Conservation (phyloP, 1,140 invertebrate species). For the Ceratosolen fusciceps region DNA sequence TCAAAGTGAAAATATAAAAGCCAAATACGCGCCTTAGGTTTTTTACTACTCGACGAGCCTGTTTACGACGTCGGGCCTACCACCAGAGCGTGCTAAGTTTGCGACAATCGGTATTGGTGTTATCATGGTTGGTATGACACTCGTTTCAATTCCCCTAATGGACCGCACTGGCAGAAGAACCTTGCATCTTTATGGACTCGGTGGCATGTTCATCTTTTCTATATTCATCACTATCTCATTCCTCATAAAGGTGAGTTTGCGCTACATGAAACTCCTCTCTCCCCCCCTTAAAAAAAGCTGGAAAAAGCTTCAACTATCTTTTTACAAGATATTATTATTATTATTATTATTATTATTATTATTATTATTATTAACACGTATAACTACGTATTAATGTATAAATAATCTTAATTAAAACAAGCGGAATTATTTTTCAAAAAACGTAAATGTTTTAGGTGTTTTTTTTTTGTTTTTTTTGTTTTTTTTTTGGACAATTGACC, state of each 20-base stretch:
- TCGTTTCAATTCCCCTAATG: conserved; percentile 97
- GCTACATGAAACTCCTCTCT: not conserved
- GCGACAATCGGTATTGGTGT: conserved; percentile 97
- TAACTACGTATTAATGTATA: too few relatives aligned
- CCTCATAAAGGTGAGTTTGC: conserved; percentile 85
- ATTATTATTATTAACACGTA: too few relatives aligned
- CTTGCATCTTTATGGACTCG: conserved; percentile 94
- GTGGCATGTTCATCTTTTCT: conserved; percentile 97
- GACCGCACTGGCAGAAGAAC: conserved; percentile 93
- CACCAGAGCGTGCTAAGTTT: conserved; percentile 87
- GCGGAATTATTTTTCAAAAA: too few relatives aligned
- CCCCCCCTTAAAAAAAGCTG: not conserved
- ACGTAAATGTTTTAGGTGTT: too few relatives aligned
- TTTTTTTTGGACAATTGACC: too few relatives aligned
- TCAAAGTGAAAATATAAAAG: too few relatives aligned
- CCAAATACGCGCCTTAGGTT: conserved; percentile 75
- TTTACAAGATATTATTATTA: too few relatives aligned
- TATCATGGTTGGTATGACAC: conserved; percentile 97
- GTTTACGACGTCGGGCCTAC: conserved; percentile 90
- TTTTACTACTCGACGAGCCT: conserved; percentile 97
- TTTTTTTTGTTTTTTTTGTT: too few relatives aligned
- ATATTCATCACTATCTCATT: conserved; percentile 97
- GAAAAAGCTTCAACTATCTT: too few relatives aligned
- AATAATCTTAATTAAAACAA: too few relatives aligned
- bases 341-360: too few relatives aligned